Conservation (phyloP, 2,888 invertebrate genomes). For the Germaria angustata region DNA sequence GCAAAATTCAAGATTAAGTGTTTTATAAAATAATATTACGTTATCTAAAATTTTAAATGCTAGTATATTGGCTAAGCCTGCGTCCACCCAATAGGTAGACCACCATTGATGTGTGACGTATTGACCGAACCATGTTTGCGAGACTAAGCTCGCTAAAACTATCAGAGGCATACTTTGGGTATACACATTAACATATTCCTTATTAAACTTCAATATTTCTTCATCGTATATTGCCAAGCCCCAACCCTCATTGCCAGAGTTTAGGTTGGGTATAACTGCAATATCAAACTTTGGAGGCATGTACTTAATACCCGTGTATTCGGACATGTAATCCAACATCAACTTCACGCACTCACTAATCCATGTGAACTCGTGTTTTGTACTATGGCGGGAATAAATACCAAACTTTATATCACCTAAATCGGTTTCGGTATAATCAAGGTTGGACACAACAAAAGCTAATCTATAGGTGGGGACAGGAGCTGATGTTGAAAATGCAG, state of each 20-base stretch:
- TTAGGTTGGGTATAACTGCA: constrained; percentile 91
- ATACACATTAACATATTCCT: constrained; percentile 72
- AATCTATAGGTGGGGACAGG: constrained; percentile 89
- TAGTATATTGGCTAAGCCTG: constrained; percentile 82
- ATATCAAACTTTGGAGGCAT: constrained; percentile 91
- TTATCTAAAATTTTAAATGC: constrained; percentile 73
- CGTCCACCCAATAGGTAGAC: constrained; percentile 87
- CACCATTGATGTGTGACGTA: constrained; percentile 86
- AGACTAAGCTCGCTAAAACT: constrained; percentile 82
- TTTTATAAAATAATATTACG: no score
- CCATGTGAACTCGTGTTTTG: constrained; percentile 81
- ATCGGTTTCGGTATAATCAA: constrained; percentile 74
- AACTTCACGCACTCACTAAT: constrained; percentile 87
- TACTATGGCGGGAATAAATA: constrained; percentile 76
- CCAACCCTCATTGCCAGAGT: constrained; percentile 96
- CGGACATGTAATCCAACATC: constrained; percentile 86
- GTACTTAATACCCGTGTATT: constrained; percentile 87
- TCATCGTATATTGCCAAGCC: constrained; percentile 86
- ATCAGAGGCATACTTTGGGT: constrained; percentile 80
- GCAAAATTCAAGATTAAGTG: no score
- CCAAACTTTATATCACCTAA: constrained; percentile 72
- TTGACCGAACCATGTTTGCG: constrained; percentile 91
- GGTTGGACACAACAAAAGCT: constrained; percentile 87
- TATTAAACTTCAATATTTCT: constrained; percentile 75
- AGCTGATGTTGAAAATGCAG: constrained; percentile 80